Percentiles rank a stretch among this genome's conserved stretches.
Conservation (phyloP, 2,113 vertebrate species). For the Ginglymostoma cirratum region DNA sequence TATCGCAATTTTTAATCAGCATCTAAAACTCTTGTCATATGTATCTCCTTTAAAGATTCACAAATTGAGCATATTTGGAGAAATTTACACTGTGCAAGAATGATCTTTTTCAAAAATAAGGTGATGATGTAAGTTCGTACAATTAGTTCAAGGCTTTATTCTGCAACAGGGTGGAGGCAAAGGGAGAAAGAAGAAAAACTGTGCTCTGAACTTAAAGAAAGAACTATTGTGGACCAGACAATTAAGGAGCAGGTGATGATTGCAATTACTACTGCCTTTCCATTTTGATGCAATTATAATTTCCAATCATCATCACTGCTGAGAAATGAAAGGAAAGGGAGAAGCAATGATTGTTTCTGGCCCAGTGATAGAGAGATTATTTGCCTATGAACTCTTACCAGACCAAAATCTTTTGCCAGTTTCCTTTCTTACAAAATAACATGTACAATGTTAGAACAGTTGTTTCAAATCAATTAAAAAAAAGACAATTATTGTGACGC, state of each 20-base stretch:
- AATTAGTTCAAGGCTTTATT: constrained; percentile 29
- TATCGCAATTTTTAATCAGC: neutral
- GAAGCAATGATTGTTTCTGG: neutral
- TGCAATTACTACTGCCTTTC: constrained; percentile 23
- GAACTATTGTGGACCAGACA: neutral
- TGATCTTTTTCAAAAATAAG: neutral
- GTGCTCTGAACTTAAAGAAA: no score
- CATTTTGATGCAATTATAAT: constrained; percentile 28
- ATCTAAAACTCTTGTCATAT: neutral
- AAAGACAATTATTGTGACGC: neutral
- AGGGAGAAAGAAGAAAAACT: neutral
- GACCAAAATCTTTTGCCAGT: neutral
- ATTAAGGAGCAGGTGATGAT: constrained; percentile 19
- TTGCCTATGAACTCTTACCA: neutral
- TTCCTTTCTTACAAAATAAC: neutral
- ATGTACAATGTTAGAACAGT: neutral
- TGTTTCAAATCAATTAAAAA: neutral
- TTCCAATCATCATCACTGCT: constrained; percentile 2
- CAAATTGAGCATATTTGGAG: neutral
- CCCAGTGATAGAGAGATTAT: neutral
- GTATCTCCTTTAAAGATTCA: neutral
- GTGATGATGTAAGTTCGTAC: neutral
- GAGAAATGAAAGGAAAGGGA: neutral
- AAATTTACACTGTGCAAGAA: neutral
- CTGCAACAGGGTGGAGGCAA: neutral